Percentiles rank a stretch among this genome's conserved stretches.
Evolutionary conservation across 2,888 invertebrate species (phyloP).

Genomic region (Panopea generosa): DNA sequence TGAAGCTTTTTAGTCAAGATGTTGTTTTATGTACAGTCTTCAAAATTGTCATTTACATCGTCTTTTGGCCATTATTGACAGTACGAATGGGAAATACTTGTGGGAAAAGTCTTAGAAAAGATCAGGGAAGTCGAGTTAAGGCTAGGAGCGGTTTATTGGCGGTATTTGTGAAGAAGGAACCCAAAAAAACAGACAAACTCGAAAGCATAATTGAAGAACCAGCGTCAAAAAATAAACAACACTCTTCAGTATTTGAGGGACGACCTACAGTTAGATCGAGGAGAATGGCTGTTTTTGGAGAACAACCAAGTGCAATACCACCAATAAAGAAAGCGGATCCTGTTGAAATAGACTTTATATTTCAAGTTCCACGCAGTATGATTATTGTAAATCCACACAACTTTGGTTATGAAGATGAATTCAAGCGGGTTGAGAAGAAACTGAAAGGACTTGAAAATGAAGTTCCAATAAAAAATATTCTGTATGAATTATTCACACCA

Average conservation of each 20-base stretch:
- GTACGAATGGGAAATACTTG: not conserved
- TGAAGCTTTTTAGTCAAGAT: too few species aligned
- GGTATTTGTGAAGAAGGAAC: not conserved
- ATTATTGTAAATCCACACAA: constrained; percentile 33
- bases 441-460: constrained; percentile 32
- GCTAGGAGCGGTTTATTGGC: constrained; percentile 3
- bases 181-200: not conserved
- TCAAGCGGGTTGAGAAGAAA: constrained; percentile 9
- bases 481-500: constrained; percentile 18
- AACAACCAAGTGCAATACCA: too few species aligned
- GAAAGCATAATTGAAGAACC: too few species aligned
- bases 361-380: constrained; percentile 16
- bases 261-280: too few species aligned
- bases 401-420: not conserved
- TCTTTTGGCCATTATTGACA: too few species aligned
- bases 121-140: too few species aligned
- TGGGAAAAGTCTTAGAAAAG: not conserved
- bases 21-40: too few species aligned
- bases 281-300: constrained; percentile 30
- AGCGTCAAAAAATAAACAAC: too few species aligned
- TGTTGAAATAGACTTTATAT: constrained; percentile 26
- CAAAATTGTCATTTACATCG: too few species aligned
- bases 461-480: constrained; percentile 9
- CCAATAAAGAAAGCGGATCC: not conserved
- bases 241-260: too few species aligned